phyloP scores from a whole-genome alignment of 1,140 invertebrate species.

The Cherax destructor region DNA sequence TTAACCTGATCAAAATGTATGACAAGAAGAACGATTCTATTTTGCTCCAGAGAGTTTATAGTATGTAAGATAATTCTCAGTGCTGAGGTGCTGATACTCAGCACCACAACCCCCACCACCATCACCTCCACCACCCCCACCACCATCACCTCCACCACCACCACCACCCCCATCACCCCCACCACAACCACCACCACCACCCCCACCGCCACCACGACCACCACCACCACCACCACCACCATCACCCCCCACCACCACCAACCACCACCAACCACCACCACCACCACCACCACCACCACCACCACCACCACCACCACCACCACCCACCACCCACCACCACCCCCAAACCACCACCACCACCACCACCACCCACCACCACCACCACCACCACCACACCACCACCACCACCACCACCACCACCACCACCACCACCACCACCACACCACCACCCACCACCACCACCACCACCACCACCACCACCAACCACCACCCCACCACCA shows the following conservation, averaged over 20 bases:
- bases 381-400: neutral
- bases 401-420: neutral
- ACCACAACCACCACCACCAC: too few species aligned
- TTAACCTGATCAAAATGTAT: too few species aligned
- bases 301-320: neutral
- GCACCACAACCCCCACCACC: neutral
- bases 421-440: conserved; percentile 1
- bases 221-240: neutral
- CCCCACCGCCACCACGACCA: neutral
- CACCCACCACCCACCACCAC: too few species aligned
- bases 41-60: too few species aligned
- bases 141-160: too few species aligned
- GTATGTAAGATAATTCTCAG: too few species aligned
- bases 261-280: neutral
- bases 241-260: too few species aligned
- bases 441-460: conserved; percentile 7
- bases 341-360: too few species aligned
- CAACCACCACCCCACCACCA: too few species aligned
- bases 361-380: neutral
- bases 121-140: too few species aligned
- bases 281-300: neutral
- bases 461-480: neutral
- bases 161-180: too few species aligned
- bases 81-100: neutral
- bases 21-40: too few species aligned